A percentile compares a stretch with the other conserved stretches of the same genome.
Evolutionary conservation across 2,113 vertebrate species (phyloP).

Genomic region (Spermophilus dauricus): DNA sequence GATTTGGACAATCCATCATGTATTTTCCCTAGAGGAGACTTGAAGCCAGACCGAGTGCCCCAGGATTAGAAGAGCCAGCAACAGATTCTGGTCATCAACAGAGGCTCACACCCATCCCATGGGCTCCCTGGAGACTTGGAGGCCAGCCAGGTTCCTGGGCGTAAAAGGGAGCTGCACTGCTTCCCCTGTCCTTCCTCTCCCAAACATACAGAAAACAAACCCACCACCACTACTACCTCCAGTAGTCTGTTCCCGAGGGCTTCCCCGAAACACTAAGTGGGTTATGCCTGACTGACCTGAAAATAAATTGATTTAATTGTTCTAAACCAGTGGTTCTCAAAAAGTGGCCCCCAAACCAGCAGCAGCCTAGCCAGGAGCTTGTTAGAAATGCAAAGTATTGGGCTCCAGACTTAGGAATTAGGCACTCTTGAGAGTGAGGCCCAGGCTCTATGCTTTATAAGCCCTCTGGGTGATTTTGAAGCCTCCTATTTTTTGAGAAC

Average conservation of each 20-base stretch:
- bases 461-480: background rate
- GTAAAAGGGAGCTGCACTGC: accelerated
- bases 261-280: background rate
- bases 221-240: background rate
- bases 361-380: background rate
- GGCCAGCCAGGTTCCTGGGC: background rate
- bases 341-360: background rate
- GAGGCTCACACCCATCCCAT: background rate
- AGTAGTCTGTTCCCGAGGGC: background rate
- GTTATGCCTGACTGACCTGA: background rate
- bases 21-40: background rate
- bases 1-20: background rate
- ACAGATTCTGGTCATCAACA: background rate
- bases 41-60: background rate
- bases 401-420: background rate
- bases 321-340: background rate
- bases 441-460: background rate
- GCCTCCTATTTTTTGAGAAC: background rate
- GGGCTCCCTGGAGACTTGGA: background rate
- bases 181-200: background rate
- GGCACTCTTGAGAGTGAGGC: background rate
- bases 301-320: background rate
- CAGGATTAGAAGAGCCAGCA: background rate
- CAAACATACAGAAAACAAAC: background rate
- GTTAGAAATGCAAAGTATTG: background rate